Evolutionary conservation across 2,888 invertebrate genomes (phyloP).

Genomic region (Euzophera pinguis): DNA sequence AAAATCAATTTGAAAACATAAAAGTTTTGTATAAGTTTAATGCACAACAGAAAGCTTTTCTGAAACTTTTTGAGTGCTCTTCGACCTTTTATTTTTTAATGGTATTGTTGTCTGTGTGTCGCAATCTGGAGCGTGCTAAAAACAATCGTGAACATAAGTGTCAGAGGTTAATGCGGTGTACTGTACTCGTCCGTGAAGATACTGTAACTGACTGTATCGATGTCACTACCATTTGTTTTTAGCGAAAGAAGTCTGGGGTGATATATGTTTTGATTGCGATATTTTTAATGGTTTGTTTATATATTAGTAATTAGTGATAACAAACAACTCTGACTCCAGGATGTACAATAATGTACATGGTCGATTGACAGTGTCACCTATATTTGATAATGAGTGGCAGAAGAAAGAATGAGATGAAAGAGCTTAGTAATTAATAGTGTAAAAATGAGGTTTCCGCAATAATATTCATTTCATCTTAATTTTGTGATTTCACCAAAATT

Average conservation of each 20-base stretch:
- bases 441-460: too few species aligned
- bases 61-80: slow-evolving; percentile 6
- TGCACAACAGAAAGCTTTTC: background rate
- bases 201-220: background rate
- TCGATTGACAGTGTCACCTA: too few species aligned
- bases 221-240: background rate
- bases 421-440: too few species aligned
- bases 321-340: too few species aligned
- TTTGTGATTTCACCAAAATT: too few species aligned
- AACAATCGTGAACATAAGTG: slow-evolving; percentile 28
- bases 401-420: too few species aligned
- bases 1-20: background rate
- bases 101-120: background rate
- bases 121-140: slow-evolving; percentile 52
- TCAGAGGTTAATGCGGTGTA: slow-evolving; percentile 45
- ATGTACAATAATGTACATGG: too few species aligned
- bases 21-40: background rate
- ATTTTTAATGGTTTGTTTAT: too few species aligned
- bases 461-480: too few species aligned
- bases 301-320: too few species aligned
- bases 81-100: background rate
- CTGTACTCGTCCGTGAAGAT: slow-evolving; percentile 19
- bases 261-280: too few species aligned
- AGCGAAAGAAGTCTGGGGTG: background rate
- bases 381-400: too few species aligned